Base-by-base conservation (phyloP, 2,797 vertebrate species). In the Gymnopithys bicolor region DNA sequence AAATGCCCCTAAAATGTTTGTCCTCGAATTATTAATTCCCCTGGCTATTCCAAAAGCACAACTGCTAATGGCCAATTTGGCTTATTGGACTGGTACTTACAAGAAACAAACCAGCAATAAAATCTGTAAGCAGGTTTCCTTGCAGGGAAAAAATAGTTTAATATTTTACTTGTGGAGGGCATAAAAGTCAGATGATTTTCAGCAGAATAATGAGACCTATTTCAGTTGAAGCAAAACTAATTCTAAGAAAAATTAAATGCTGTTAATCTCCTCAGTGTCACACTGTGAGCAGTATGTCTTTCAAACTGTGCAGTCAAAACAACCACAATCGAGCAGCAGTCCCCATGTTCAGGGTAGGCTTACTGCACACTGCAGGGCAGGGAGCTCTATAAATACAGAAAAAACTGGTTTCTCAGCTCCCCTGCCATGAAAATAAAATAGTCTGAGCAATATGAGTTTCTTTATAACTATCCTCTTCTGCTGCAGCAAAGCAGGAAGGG, bases 181-280 rank as follows among this genome's bases (percentile, higher is more conserved):
- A 73, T 80, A 88, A 83, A 81, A 84, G 28, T 84, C 67, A 67
- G 83, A 79, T 88, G 30, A 84, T 94, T 93, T 94, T 94, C 79
- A 93, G 69, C 14, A 9, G 66, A 95, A 87, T 69, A 94, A 82
- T 51, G 33, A 94, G 64, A 62, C 71, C 76, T 86, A 46, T 86
- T 91, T 88, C 63, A 84, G 73, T 49, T 92, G 87, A 93, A 89
- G 81, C 41, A 90, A 95, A 93, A 93, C 32, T 79, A 84, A 93
- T 90, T 91, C 48, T 60, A 82, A 81, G 81, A 66, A 93, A 94
- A 95, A 89, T 82, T 90, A 88, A 96, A 95, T 55, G 66, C 48
- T 79, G 62, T 87, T 94, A 76, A 94, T 93, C 86, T 93, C 73
- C 48, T 81, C 63, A 23, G 55, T 62, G 48, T 74, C 90, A 52